Evolutionary conservation across 2,113 vertebrate species (phyloP).

Genomic region (Boulengeromyrus knoepffleri): DNA sequence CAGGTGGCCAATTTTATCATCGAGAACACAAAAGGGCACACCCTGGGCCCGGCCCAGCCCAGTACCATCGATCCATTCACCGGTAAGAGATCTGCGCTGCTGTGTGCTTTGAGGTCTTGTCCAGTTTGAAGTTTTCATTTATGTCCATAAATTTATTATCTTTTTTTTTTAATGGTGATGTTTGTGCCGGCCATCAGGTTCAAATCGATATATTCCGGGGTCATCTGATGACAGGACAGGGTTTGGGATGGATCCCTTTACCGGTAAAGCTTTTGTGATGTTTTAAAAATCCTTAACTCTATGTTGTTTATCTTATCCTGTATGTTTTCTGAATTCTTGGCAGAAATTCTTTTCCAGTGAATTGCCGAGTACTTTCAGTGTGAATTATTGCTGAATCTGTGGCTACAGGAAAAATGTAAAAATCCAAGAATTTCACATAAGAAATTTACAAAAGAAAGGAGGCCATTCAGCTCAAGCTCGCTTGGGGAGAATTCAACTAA

Average conservation of each 20-base stretch:
- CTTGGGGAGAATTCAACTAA: no score
- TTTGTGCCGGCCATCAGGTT: conserved; percentile 42
- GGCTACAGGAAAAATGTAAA: background rate
- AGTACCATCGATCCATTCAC: conserved; percentile 82
- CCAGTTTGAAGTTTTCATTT: background rate
- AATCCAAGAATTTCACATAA: background rate
- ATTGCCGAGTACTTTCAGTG: background rate
- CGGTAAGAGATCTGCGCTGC: conserved; percentile 56
- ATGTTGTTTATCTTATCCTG: background rate
- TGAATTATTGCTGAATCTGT: background rate
- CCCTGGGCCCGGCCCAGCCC: conserved; percentile 56
- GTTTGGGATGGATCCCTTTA: conserved; percentile 62
- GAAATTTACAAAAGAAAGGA: no score
- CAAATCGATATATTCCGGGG: conserved; percentile 63
- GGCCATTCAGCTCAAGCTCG: no score
- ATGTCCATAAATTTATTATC: background rate
- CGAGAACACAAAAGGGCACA: conserved; percentile 90
- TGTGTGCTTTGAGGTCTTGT: background rate
- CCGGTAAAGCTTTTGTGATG: conserved; percentile 46
- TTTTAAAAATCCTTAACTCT: background rate
- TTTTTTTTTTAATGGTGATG: background rate
- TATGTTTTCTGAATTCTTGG: background rate
- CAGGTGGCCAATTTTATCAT: conserved; percentile 98
- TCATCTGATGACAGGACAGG: conserved; percentile 28
- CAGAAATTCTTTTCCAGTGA: background rate